Evolutionary conservation across 2,888 invertebrate genomes (phyloP).

Genomic region (Pristionchus maxplancki): DNA sequence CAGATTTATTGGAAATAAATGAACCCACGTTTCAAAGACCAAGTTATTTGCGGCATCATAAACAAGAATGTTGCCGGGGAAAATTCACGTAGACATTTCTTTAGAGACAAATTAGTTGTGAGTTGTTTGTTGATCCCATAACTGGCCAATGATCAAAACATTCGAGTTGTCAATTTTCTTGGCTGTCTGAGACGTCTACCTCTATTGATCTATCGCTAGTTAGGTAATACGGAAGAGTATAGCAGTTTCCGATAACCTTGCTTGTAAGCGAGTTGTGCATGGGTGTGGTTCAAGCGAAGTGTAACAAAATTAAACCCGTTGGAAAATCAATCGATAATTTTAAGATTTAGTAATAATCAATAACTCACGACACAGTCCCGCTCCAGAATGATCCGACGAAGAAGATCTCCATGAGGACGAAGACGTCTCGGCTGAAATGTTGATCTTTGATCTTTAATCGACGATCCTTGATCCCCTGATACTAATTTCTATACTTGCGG

Average conservation of each 20-base stretch:
- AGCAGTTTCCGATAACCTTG: neutral
- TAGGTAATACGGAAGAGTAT: neutral
- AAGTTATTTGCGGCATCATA: neutral
- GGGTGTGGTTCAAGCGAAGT: neutral
- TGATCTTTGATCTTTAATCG: neutral
- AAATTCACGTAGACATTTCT: neutral
- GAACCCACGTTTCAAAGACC: neutral
- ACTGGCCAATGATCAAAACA: neutral
- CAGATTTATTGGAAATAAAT: neutral
- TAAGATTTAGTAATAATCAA: neutral
- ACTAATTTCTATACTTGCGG: too few species aligned
- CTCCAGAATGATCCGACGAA: slow-evolving; percentile 72
- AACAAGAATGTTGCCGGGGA: too few species aligned
- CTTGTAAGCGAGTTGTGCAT: neutral
- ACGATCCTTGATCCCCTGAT: too few species aligned
- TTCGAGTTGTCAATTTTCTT: neutral
- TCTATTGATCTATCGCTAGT: neutral
- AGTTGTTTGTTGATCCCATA: neutral
- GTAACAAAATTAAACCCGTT: too few species aligned
- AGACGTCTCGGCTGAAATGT: slow-evolving; percentile 70
- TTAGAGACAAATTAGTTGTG: neutral
- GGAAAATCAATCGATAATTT: too few species aligned
- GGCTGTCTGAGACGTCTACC: neutral
- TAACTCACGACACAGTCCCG: slow-evolving; percentile 45
- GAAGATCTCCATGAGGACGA: slow-evolving; percentile 69